These are phyloP conservation scores for Hermaeophaga mercurialis DNA, from an alignment of 2,888 invertebrate genomes.

Conservation along the genomic window DNA sequence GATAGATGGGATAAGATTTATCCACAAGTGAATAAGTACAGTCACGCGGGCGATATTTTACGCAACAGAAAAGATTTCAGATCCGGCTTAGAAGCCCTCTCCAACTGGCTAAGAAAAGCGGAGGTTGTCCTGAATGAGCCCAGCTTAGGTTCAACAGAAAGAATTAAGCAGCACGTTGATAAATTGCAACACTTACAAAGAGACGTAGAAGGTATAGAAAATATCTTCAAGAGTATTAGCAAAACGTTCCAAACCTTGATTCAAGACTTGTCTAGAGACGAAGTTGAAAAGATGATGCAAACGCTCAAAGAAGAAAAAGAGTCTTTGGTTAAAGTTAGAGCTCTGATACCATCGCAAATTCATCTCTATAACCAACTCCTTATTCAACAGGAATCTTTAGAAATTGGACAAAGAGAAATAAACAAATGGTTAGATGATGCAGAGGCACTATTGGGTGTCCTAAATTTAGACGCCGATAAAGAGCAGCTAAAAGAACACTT, in stretches of 20 bases:
- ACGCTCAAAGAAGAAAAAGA: slow-evolving; percentile 89
- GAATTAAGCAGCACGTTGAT: slow-evolving; percentile 80
- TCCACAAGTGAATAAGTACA: slow-evolving; percentile 84
- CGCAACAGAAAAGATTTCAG: slow-evolving; percentile 81
- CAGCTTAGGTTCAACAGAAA: slow-evolving; percentile 75
- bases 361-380: slow-evolving; percentile 82
- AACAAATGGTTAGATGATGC: slow-evolving; percentile 86
- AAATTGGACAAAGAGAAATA: slow-evolving; percentile 85
- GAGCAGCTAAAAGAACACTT: slow-evolving; percentile 77
- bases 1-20: slow-evolving; percentile 84
- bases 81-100: slow-evolving; percentile 73
- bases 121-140: slow-evolving; percentile 72
- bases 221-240: slow-evolving; percentile 87
- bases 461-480: slow-evolving; percentile 66
- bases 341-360: slow-evolving; percentile 80
- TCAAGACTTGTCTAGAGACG: slow-evolving; percentile 86
- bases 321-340: slow-evolving; percentile 80
- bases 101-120: slow-evolving; percentile 79
- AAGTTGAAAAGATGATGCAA: slow-evolving; percentile 89
- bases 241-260: slow-evolving; percentile 90
- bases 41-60: slow-evolving; percentile 85
- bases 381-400: slow-evolving; percentile 88
- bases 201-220: slow-evolving; percentile 86
- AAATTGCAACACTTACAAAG: slow-evolving; percentile 76
- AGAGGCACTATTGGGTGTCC: slow-evolving; percentile 70